phyloP scores from a whole-genome alignment of 2,113 vertebrate genomes.

The Aplodontia rufa region DNA sequence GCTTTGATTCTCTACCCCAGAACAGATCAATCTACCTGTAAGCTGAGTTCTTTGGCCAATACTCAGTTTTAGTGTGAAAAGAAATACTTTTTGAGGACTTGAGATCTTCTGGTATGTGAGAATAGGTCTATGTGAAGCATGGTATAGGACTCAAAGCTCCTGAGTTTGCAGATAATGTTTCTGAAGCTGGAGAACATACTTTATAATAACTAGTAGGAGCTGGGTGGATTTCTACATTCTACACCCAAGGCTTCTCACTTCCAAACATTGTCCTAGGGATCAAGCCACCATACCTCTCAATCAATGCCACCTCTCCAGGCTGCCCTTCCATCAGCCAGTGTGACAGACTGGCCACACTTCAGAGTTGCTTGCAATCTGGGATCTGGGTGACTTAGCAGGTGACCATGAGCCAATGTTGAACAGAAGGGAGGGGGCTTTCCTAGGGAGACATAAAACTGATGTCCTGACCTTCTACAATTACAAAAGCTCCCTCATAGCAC shows the following conservation, averaged over 20 bases:
- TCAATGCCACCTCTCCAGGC: neutral
- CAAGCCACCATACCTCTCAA: neutral
- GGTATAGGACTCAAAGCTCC: neutral
- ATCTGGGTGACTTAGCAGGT: conserved; percentile 11
- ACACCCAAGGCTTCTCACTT: neutral
- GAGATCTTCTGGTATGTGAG: neutral
- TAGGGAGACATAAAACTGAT: neutral
- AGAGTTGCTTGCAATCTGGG: neutral
- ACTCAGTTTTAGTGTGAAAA: neutral
- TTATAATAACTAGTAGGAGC: neutral
- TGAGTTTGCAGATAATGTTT: neutral
- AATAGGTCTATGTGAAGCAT: neutral
- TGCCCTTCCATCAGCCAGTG: neutral
- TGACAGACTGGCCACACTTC: neutral
- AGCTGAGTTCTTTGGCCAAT: neutral
- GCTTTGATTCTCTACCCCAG: neutral
- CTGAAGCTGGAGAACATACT: neutral
- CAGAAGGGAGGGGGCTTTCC: neutral
- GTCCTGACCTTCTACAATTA: neutral
- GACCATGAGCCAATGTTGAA: neutral
- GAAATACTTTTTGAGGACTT: neutral
- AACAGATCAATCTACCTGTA: neutral
- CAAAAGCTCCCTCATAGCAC: neutral
- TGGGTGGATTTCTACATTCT: neutral
- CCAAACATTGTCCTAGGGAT: neutral